Base-by-base conservation (phyloP, 1,140 invertebrate species). In the Antheraea mylitta region DNA sequence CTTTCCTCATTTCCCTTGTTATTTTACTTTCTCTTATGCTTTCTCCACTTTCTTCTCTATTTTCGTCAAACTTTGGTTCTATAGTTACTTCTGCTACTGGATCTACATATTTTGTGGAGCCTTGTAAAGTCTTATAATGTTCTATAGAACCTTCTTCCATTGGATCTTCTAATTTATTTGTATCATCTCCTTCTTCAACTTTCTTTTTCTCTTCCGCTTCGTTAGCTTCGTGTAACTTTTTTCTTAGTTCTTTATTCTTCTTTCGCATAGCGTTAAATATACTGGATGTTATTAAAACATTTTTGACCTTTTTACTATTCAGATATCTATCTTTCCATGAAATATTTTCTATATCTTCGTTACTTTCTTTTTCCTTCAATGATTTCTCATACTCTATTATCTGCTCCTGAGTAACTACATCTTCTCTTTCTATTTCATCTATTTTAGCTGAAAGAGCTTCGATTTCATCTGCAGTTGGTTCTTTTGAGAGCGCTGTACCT, bases 221-320 rank as follows among this genome's bases (percentile, higher is more conserved):
- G 66, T 86, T 87, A 16, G 76, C 72, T 73, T 90, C 85, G 71
- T 83, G 82, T 63, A 92, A 69, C 53, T 89, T 91, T 58, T 82
- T 92, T 74, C 94, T 94, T 18, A 94, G 82, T 75, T 94, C 91
- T 72, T 90, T 94, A 74, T 94, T 94, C 79, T 94, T 94, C 75
- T 93, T 94, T 67, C 94, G 85, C 18, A 94, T 77, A 66, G 93
- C 93, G 73, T 94, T 94, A 16, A 93, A 83, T 53, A 94, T 86
- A 37, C 91, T 92, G 10, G 94, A 91, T 13, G 92, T 93, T 5
- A 86, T 92, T 53, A 94, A 73, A 9, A 94, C 93, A 72, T 85
- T 92, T 76, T 93, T 94, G 0, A 94, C 94, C 81, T 94, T 94
- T 36, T 84, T 92, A 71, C 94, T 94, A 45, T 79, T 82, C 58